These are phyloP conservation scores for Blera fallax DNA, from an alignment of 2,888 invertebrate genomes.

Conservation along the genomic window DNA sequence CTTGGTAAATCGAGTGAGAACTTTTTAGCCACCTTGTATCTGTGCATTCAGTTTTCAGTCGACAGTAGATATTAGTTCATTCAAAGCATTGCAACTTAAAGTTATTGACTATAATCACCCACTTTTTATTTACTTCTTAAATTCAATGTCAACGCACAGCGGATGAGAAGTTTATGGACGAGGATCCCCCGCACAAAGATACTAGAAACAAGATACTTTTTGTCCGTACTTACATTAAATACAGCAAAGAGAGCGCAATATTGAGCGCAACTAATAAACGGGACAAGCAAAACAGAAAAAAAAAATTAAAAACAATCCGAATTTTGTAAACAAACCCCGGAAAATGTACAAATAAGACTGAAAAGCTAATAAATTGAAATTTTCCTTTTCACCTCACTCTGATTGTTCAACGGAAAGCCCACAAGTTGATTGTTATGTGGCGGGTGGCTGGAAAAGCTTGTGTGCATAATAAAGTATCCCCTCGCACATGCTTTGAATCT, in stretches of 20 bases:
- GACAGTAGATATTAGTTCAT: too few relatives aligned
- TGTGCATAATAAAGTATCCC: conserved; percentile 38
- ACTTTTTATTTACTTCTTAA: background rate
- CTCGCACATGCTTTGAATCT: conserved; percentile 23
- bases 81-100: background rate
- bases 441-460: conserved; percentile 57
- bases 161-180: background rate
- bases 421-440: conserved; percentile 55
- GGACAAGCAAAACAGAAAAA: background rate
- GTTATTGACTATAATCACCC: background rate
- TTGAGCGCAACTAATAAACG: background rate
- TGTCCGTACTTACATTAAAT: background rate
- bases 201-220: background rate
- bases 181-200: background rate
- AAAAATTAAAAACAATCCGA: background rate
- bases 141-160: background rate
- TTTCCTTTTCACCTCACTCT: conserved; percentile 52
- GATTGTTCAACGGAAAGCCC: conserved; percentile 61
- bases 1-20: too few relatives aligned
- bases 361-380: conserved; percentile 55
- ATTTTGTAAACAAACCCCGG: conserved; percentile 55
- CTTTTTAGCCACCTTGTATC: too few relatives aligned
- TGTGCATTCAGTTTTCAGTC: too few relatives aligned
- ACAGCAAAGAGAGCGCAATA: background rate
- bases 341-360: conserved; percentile 59